phyloP scores from a whole-genome alignment of 2,797 vertebrate species.

The Epinephelus coioides region DNA sequence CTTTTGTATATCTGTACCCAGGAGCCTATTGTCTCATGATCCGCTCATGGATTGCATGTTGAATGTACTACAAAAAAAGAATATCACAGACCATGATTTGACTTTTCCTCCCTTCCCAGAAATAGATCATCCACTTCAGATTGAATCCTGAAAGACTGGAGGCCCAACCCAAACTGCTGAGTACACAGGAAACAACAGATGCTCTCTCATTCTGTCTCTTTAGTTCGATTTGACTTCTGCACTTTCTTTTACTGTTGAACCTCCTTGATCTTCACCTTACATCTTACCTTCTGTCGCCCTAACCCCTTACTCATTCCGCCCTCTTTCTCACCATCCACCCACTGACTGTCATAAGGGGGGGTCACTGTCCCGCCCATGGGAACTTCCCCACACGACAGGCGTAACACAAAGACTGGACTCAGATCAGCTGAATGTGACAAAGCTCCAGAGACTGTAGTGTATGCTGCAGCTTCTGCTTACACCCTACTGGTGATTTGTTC shows the following conservation, averaged over 20 bases:
- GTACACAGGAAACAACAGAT: slow-evolving; percentile 50
- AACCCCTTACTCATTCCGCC: slow-evolving; percentile 20
- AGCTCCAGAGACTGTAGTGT: slow-evolving; percentile 62
- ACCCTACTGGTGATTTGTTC: slow-evolving; percentile 82
- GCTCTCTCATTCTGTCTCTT: slow-evolving; percentile 46
- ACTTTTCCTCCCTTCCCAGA: slow-evolving; percentile 32
- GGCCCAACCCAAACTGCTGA: slow-evolving; percentile 52
- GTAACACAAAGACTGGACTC: slow-evolving; percentile 62
- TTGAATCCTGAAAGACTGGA: slow-evolving; percentile 34
- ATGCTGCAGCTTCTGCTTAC: slow-evolving; percentile 54
- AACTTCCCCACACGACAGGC: slow-evolving; percentile 54
- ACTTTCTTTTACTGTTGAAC: slow-evolving; percentile 25
- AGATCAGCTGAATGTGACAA: slow-evolving; percentile 71
- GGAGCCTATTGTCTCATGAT: too few relatives aligned
- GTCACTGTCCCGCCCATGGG: slow-evolving; percentile 48
- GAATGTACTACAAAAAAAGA: slow-evolving; percentile 10
- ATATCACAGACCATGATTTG: slow-evolving; percentile 35
- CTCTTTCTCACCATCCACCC: slow-evolving; percentile 21
- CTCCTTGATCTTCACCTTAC: slow-evolving; percentile 45
- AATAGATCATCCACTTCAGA: slow-evolving; percentile 42
- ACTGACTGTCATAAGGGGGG: slow-evolving; percentile 15
- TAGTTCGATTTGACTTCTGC: slow-evolving; percentile 38
- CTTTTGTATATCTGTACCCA: too few relatives aligned
- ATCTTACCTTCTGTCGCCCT: slow-evolving; percentile 37
- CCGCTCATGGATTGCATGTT: slow-evolving; percentile 2